Evolutionary conservation across 35 echinoderm and acorn worm genomes (phyloP).

Genomic region (Heliocidaris tuberculata): DNA sequence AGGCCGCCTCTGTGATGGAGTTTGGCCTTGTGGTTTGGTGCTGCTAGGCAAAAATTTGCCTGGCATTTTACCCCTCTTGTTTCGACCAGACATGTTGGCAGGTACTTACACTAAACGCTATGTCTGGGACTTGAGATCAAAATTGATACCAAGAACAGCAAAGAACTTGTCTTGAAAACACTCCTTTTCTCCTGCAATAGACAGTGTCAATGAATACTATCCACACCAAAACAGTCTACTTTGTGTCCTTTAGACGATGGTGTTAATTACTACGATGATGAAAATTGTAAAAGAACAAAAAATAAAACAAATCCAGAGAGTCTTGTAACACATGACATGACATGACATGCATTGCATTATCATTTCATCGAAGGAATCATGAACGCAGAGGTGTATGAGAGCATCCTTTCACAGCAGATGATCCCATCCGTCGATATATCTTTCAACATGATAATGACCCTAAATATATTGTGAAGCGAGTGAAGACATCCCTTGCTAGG

Average conservation of each 20-base stretch:
- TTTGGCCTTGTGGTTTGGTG: conserved; percentile 33
- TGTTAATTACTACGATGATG: too few relatives aligned
- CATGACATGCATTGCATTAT: too few relatives aligned
- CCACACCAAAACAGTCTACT: neutral
- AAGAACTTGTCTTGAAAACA: neutral
- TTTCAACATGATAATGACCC: too few relatives aligned
- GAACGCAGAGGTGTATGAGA: too few relatives aligned
- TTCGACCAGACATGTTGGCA: neutral
- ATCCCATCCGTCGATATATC: too few relatives aligned
- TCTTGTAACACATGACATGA: too few relatives aligned
- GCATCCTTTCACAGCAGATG: too few relatives aligned
- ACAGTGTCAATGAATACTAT: neutral
- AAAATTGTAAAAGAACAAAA: too few relatives aligned
- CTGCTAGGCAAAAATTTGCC: conserved; percentile 28
- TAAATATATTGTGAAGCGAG: too few relatives aligned
- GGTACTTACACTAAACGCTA: neutral
- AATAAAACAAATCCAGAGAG: too few relatives aligned
- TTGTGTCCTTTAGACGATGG: neutral
- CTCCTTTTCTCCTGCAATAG: neutral
- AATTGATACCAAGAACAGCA: neutral
- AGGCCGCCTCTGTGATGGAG: conserved; percentile 31
- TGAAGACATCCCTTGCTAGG: too few relatives aligned
- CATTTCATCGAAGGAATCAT: too few relatives aligned
- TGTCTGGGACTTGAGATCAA: neutral
- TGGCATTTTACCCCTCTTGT: conserved; percentile 19